A percentile compares a stretch with the other conserved stretches of the same genome.
These are phyloP conservation scores for Cylindroiulus punctatus DNA, from an alignment of 2,888 invertebrate genomes.

Conservation along the genomic window DNA sequence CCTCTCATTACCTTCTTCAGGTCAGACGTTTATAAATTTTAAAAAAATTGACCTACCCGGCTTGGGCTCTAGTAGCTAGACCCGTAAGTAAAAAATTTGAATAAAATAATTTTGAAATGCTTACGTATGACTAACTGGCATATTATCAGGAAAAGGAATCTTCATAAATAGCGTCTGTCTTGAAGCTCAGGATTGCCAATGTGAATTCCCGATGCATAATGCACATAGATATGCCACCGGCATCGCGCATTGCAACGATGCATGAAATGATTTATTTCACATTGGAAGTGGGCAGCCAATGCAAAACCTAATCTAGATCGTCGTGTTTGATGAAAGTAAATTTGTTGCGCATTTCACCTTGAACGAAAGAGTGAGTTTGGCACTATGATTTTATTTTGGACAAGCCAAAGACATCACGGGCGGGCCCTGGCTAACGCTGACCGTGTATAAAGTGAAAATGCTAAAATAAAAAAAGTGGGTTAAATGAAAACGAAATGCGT, in stretches of 20 bases:
- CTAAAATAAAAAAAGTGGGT: background rate
- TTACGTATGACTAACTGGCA: too few relatives aligned
- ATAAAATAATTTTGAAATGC: too few relatives aligned
- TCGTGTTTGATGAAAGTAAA: background rate
- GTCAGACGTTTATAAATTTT: too few relatives aligned
- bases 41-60: too few relatives aligned
- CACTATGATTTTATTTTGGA: background rate
- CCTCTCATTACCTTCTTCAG: background rate
- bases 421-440: background rate
- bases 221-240: too few relatives aligned
- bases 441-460: background rate
- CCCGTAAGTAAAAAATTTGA: too few relatives aligned
- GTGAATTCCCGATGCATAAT: too few relatives aligned
- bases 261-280: background rate
- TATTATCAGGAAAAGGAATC: too few relatives aligned
- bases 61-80: too few relatives aligned
- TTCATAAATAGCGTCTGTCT: too few relatives aligned
- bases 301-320: background rate
- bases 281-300: background rate
- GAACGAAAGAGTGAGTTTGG: background rate
- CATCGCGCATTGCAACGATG: background rate
- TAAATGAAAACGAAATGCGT: background rate
- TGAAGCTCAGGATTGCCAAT: too few relatives aligned
- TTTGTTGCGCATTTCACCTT: background rate
- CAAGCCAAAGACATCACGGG: background rate